Conservation (phyloP, 2,888 invertebrate genomes). For the Melanotus villosus region DNA sequence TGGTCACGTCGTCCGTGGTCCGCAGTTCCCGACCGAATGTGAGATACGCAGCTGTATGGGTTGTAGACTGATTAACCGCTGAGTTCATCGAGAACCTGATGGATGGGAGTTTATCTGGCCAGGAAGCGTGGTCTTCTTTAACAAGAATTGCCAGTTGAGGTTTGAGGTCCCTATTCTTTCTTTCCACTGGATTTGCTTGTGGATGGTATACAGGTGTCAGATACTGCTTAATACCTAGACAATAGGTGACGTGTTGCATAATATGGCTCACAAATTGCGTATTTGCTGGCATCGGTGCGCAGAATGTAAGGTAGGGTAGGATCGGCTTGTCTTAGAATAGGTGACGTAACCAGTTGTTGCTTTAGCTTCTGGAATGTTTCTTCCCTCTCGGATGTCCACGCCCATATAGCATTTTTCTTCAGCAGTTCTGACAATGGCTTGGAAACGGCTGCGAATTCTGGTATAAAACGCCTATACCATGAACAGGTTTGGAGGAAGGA, state of each 20-base stretch:
- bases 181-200: constrained; percentile 56
- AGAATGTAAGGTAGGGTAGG: constrained; percentile 48
- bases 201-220: constrained; percentile 58
- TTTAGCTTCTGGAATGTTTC: no score
- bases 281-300: constrained; percentile 53
- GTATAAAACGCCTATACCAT: no score
- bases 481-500: no score
- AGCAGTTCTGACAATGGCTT: no score
- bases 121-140: constrained; percentile 57
- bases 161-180: constrained; percentile 53
- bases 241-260: constrained; percentile 53
- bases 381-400: no score
- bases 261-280: constrained; percentile 50
- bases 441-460: no score
- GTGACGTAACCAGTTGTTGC: no score
- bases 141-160: constrained; percentile 48
- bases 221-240: constrained; percentile 49
- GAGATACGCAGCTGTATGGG: constrained; percentile 58
- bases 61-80: constrained; percentile 54
- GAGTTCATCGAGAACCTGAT: constrained; percentile 65
- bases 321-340: constrained; percentile 51
- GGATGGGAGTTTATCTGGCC: constrained; percentile 56
- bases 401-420: no score
- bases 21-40: constrained; percentile 56
- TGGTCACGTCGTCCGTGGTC: constrained; percentile 56